Conservation (phyloP, 2,888 invertebrate species). For the Malachius bipustulatus region DNA sequence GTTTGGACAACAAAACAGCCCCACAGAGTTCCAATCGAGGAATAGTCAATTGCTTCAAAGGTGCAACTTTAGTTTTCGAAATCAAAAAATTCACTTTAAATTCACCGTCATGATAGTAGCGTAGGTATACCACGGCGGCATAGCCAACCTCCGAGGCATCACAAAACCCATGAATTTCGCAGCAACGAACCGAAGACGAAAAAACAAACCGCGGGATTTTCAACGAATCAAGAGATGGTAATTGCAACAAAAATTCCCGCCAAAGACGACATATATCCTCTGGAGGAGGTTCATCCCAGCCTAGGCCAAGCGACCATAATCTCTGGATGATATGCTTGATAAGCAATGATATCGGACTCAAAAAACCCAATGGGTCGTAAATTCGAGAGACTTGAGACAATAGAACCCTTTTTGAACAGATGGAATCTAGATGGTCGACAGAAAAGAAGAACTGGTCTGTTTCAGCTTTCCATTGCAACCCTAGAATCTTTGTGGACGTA, state of each 20-base stretch:
- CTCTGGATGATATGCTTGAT: too few relatives aligned
- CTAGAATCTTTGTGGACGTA: conserved; percentile 12
- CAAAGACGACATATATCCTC: conserved; percentile 3
- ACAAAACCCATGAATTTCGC: background rate
- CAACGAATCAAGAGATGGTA: background rate
- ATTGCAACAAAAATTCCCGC: background rate
- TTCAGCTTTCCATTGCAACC: conserved; percentile 12
- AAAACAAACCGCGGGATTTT: background rate
- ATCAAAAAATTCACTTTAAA: too few relatives aligned
- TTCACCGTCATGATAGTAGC: too few relatives aligned
- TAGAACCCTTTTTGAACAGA: conserved; percentile 9
- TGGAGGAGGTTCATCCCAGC: background rate
- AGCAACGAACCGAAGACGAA: background rate
- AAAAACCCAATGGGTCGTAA: too few relatives aligned
- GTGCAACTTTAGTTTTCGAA: conserved; percentile 2
- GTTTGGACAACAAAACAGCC: background rate
- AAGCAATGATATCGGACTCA: too few relatives aligned
- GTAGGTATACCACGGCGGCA: conserved; percentile 4
- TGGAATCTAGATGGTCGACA: conserved; percentile 5
- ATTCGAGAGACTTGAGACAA: conserved; percentile 10
- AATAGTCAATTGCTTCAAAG: background rate
- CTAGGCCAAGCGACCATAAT: too few relatives aligned
- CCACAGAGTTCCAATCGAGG: background rate
- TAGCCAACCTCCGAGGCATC: background rate
- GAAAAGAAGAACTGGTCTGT: conserved; percentile 8